Conservation (phyloP, 2,888 invertebrate species). For the Mimumesa dahlbomi region DNA sequence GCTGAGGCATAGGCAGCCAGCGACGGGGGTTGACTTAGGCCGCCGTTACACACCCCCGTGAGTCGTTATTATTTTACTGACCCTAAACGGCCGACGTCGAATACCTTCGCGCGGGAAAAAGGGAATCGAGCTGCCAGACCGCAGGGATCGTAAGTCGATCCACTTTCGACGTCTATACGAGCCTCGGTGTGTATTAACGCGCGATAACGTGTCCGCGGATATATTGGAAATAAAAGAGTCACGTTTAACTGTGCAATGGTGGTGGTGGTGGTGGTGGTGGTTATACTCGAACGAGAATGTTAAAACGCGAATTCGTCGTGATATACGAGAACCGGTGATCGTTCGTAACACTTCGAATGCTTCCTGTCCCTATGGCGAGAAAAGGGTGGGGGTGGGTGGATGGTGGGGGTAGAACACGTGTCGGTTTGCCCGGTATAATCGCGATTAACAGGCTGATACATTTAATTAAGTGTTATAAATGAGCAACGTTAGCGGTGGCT, state of each 20-base stretch:
- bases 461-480: conserved; percentile 52
- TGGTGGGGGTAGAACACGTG: not conserved
- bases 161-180: conserved; percentile 15
- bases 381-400: no score
- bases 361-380: no score
- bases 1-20: conserved; percentile 42
- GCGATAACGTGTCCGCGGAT: conserved; percentile 9
- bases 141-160: conserved; percentile 14
- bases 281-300: not conserved
- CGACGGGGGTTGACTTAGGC: conserved; percentile 58
- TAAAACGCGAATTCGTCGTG: not conserved
- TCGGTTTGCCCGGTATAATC: conserved; percentile 1
- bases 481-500: conserved; percentile 23
- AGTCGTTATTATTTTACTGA: conserved; percentile 76
- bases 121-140: conserved; percentile 5
- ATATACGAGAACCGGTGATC: not conserved
- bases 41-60: conserved; percentile 54
- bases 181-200: conserved; percentile 11
- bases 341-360: not conserved
- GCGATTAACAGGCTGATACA: conserved; percentile 35
- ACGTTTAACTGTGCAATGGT: not conserved
- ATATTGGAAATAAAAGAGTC: not conserved
- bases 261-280: not conserved
- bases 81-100: conserved; percentile 67
- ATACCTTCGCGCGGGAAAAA: conserved; percentile 53